Base-by-base conservation (phyloP, 1,140 invertebrate species). In the Planococcus citri region DNA sequence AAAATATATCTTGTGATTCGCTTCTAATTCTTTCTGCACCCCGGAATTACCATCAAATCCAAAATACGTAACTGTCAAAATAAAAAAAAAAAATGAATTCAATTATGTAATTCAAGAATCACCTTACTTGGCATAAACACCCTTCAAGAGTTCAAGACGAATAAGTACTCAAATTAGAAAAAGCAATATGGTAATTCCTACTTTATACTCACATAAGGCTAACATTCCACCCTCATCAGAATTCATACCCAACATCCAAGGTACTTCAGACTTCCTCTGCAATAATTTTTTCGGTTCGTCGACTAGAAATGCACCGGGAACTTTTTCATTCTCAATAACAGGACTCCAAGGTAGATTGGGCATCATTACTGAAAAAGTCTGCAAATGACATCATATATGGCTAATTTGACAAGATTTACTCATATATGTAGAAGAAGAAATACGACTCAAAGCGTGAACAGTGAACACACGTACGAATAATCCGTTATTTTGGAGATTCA, bases 211-310 rank as follows among this genome's bases (percentile, higher is more conserved):
- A 70, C 68, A 22, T n/a, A 38, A 3, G 0, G 37, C 68, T 4
- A 70, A 10, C 68, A 71, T 25, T 33, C 67, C 51, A 3, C 70
- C 68, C 33, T 71, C 68, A 14, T 14, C 38, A 1, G 70, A 68
- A 37, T 69, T 71, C 0, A 69, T 1, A 12, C 57, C 58, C 20
- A 69, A 1, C 1, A 71, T 64, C 12, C 25, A 68, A 1, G 68
- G 70, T 3, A 71, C 58, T 27, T 58, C 29, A 1, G 68, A 69
- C 38, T 58, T 60, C 25, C 33, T 27, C 27, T 67, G 17, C 12
- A 71, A 61, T 61, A 69, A 24, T 12, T 69, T 61, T 14, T 41
- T 1, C 6, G 70, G 70, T 37, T 71, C 33, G 29, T 69, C 51
- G 22, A 68, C 61, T 0, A 71, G 24, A 61, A 71, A 71, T 8